These are phyloP conservation scores for Aptenodytes forsteri DNA, from an alignment of 2,113 vertebrate species.

Conservation along the genomic window DNA sequence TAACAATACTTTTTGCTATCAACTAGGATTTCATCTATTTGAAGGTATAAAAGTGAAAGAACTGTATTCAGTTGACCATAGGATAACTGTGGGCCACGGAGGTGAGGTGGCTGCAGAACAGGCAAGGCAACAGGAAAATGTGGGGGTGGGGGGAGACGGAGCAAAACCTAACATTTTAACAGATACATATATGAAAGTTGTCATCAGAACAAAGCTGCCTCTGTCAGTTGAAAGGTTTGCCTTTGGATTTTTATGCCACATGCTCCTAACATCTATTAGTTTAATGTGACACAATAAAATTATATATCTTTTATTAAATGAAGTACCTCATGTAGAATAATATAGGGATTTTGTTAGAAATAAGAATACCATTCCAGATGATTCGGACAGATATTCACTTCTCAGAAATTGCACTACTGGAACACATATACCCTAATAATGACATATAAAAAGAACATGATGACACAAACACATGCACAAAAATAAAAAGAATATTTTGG, in stretches of 20 bases:
- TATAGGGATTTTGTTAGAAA: background rate
- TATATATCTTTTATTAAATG: background rate
- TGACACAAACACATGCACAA: background rate
- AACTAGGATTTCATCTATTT: background rate
- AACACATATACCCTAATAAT: background rate
- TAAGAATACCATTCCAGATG: background rate
- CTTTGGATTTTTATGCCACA: background rate
- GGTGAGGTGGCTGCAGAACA: background rate
- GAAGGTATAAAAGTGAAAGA: background rate
- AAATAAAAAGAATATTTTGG: background rate
- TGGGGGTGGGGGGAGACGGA: accelerated
- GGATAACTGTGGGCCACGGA: background rate
- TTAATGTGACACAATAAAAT: background rate
- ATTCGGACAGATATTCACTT: background rate
- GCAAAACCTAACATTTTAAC: background rate
- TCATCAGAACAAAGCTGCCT: background rate
- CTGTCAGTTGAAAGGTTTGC: background rate
- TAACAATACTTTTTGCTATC: background rate
- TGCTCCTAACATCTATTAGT: background rate
- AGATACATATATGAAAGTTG: background rate
- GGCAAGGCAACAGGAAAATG: background rate
- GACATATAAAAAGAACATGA: background rate
- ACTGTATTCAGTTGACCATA: background rate
- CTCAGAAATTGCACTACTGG: background rate
- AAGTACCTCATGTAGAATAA: background rate